phyloP scores from a whole-genome alignment of 2,888 invertebrate species.

The Dichetophora obliterata region DNA sequence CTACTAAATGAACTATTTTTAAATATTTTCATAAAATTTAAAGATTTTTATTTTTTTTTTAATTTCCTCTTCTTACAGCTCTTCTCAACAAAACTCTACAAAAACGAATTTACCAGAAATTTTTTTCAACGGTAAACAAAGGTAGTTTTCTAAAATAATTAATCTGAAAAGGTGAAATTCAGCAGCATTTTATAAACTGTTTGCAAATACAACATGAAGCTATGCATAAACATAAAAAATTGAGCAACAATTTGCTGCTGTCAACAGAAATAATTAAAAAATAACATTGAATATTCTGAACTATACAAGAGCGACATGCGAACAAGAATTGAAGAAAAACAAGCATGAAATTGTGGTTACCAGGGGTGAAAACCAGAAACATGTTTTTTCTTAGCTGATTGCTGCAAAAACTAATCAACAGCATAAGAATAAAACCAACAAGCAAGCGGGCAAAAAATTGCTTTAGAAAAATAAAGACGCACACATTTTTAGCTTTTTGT shows the following conservation, averaged over 20 bases:
- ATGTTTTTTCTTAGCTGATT: slow-evolving; percentile 18
- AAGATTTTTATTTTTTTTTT: too few relatives aligned
- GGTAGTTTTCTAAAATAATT: too few relatives aligned
- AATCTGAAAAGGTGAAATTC: too few relatives aligned
- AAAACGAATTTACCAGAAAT: too few relatives aligned
- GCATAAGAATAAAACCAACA: slow-evolving; percentile 2
- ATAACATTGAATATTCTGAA: neutral
- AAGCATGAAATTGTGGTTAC: neutral
- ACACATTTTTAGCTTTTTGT: neutral
- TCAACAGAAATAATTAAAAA: neutral
- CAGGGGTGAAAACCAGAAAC: neutral
- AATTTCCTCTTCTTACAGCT: too few relatives aligned
- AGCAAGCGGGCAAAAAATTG: slow-evolving; percentile 1
- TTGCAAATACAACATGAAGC: too few relatives aligned
- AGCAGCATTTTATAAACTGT: too few relatives aligned
- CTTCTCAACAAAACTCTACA: too few relatives aligned
- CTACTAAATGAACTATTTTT: too few relatives aligned
- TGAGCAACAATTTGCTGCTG: slow-evolving; percentile 62
- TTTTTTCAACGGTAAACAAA: too few relatives aligned
- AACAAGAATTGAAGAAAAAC: slow-evolving; percentile 7
- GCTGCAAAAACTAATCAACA: slow-evolving; percentile 35
- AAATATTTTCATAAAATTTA: too few relatives aligned
- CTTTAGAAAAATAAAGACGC: too few relatives aligned
- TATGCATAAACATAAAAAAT: slow-evolving; percentile 26
- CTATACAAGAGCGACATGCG: neutral